These are phyloP conservation scores for Aethina tumida DNA, from an alignment of 1,140 invertebrate species.

Conservation along the genomic window DNA sequence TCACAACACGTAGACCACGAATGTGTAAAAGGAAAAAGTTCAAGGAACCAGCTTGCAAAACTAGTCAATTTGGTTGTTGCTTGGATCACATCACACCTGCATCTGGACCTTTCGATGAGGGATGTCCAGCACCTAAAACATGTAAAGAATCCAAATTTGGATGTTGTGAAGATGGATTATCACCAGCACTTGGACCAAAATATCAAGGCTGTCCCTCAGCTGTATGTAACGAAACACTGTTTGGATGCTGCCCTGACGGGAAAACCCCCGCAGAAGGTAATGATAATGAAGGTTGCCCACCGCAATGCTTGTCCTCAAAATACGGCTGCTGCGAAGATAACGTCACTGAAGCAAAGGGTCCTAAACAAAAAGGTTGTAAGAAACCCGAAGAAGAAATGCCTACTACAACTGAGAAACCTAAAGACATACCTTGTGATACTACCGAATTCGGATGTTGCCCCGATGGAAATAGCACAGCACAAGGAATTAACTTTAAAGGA, in stretches of 20 bases:
- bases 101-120: slow-evolving; percentile 75
- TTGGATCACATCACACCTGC: slow-evolving; percentile 74
- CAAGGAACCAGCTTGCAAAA: slow-evolving; percentile 52
- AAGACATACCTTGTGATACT: slow-evolving; percentile 48
- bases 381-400: slow-evolving; percentile 15
- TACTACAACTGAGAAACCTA: slow-evolving; percentile 32
- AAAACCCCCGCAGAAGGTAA: slow-evolving; percentile 69
- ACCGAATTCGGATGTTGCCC: slow-evolving; percentile 79
- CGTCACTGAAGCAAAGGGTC: slow-evolving; percentile 56
- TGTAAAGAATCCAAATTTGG: slow-evolving; percentile 75
- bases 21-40: slow-evolving; percentile 54
- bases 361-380: slow-evolving; percentile 53
- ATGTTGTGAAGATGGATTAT: slow-evolving; percentile 84
- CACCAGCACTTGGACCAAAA: slow-evolving; percentile 59
- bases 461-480: slow-evolving; percentile 72
- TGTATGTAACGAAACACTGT: slow-evolving; percentile 66
- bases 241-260: slow-evolving; percentile 79
- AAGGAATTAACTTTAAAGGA: slow-evolving; percentile 47
- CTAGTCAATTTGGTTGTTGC: slow-evolving; percentile 78
- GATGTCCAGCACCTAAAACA: slow-evolving; percentile 61
- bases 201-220: slow-evolving; percentile 66
- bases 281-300: slow-evolving; percentile 71
- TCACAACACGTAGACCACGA: slow-evolving; percentile 38
- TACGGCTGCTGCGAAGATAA: slow-evolving; percentile 75
- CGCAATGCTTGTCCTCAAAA: slow-evolving; percentile 50